Percentiles rank a stretch among this genome's conserved stretches.
phyloP scores from a whole-genome alignment of 1,140 invertebrate species.

The Drosophila grimshawi region DNA sequence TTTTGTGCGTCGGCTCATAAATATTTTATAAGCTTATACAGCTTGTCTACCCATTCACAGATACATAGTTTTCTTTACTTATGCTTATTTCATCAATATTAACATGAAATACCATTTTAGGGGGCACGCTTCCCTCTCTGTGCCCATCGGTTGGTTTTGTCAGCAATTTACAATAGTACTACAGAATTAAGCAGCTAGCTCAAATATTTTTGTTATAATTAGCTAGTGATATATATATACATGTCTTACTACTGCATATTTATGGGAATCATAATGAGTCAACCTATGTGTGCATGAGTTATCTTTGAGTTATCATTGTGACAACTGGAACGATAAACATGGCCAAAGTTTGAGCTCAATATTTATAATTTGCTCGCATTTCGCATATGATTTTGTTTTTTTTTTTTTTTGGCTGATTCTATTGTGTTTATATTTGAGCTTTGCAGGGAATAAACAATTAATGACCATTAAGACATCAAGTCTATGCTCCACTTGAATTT shows the following conservation, averaged over 20 bases:
- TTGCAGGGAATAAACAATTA: neutral
- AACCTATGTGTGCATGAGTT: neutral
- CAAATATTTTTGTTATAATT: neutral
- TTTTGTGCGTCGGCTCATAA: slow-evolving; percentile 47
- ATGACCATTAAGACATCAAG: too few relatives aligned
- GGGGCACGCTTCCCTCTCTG: neutral
- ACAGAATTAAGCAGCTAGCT: neutral
- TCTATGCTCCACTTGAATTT: neutral
- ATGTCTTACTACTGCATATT: neutral
- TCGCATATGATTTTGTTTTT: neutral
- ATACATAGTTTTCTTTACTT: slow-evolving; percentile 35
- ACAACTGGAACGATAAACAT: slow-evolving; percentile 27
- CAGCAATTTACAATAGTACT: neutral
- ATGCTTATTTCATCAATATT: neutral
- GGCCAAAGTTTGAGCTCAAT: slow-evolving; percentile 35
- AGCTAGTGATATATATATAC: too few relatives aligned
- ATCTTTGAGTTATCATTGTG: slow-evolving; percentile 3
- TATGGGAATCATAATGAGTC: neutral
- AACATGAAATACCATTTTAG: neutral
- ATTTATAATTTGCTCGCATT: slow-evolving; percentile 13
- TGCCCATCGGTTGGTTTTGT: slow-evolving; percentile 5
- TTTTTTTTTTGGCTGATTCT: neutral
- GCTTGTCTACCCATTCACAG: neutral
- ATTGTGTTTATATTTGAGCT: slow-evolving; percentile 2
- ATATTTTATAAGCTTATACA: slow-evolving; percentile 60